Evolutionary conservation across 1,140 invertebrate species (phyloP), one percentile per base, ranked within the genome.

Genomic region (Triops cancriformis): DNA sequence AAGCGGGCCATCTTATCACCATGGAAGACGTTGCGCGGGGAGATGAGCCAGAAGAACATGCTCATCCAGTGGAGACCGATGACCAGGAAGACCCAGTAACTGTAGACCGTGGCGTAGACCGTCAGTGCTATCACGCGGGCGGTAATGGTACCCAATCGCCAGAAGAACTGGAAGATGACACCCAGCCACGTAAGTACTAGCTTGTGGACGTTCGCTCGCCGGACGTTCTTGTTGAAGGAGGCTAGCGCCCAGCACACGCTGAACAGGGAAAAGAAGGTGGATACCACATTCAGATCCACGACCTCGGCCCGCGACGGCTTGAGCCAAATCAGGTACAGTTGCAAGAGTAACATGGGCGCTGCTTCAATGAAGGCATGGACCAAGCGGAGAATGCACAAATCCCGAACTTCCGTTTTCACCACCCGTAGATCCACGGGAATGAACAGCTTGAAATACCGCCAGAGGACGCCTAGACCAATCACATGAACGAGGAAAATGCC

Each of bases 181-280:
- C 94, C 94, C 10, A 95, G 87, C 93, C 93, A 95, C 0, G 94
- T 94, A 1, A 96, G 86, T 0, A 95, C 92, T 2, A 95, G 86
- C 77, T 91, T 88, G 82, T 95, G 92, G 0, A 95, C 89, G 84
- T 94, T 94, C 80, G 91, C 88, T 79, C 90, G 84, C 1, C 92
- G 85, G n/a, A 94, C 90, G 83, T 94, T 92, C 85, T 95, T 95
- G 82, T 91, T 94, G 84, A 95, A 96, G 76, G 93, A 95, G 23
- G 94, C 94, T 26, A 97, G 86, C 26, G 93, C 92, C 94, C 94
- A 96, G 82, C 93, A 94, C 26, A 95, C 91, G 78, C 90, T 93
- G 85, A 95, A 92, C 5, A 96, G 84, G 1, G 92, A 94, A 9
- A 95, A 85, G 1, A 90, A 88, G 4, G 91, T 91, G 0, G 93